Evolutionary conservation across 2,113 vertebrate species (phyloP), one percentile per base, ranked within the genome.

Genomic region (Callocephalon fimbriatum): DNA sequence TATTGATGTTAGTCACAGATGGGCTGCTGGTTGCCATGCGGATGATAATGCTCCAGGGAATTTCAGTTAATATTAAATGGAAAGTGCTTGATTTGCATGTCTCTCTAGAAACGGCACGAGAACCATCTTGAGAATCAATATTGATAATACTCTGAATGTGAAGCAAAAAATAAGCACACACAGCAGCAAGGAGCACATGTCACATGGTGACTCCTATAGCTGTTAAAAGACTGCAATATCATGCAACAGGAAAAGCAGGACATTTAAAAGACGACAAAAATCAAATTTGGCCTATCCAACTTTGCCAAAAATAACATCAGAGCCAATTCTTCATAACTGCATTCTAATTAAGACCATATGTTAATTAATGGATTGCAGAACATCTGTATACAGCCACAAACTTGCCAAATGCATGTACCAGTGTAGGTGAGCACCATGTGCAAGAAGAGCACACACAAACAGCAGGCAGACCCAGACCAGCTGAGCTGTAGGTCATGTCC

Each of bases 61-160:
- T 65, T 95, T 88, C 45, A 37, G 73, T 94, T 95, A 88, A 90
- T 92, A 72, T 77, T 91, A 90, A 95, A 76, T 76, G 50, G 63
- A 67, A 88, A 87, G 83, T n/a, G 22, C 62, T 91, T 12, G 6
- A 65, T 84, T 75, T 92, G 47, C 78, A 51, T 20, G 22, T 45
- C 65, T 83, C 61, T 72, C 82, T 81, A 85, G 88, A 96, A 95
- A 91, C 51, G 62, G 51, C 47, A 54, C 10, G 45, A 54, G 59
- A 83, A 74, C 23, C 25, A 26, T 59, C 37, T 48, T 53, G 86
- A 92, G 35, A 89, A 95, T 95, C 90, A 92, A 90, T 95, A 92
- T 29, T 92, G 95, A 89, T 65, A 75, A 77, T 72, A 59, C 21
- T 44, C 47, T 59, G 54, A 87, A 90, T 12, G 31, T 6, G n/a